phyloP scores from a whole-genome alignment of 2,113 vertebrate species.

The Melospiza melodia region DNA sequence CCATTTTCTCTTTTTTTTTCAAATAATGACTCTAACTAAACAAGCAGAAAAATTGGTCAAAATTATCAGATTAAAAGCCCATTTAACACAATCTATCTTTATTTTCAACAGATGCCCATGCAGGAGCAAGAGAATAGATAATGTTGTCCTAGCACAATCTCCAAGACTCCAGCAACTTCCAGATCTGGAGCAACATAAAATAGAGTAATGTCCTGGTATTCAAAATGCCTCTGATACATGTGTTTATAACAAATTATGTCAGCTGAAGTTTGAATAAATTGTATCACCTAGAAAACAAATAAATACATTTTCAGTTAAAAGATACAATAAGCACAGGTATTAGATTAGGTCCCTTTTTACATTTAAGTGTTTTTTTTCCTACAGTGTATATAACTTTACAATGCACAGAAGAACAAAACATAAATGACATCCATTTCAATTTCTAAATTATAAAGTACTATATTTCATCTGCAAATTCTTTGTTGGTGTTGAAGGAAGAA shows the following conservation, averaged over 20 bases:
- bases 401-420: neutral
- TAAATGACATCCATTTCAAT: neutral
- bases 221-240: neutral
- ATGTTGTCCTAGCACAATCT: neutral
- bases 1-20: too few species aligned
- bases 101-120: neutral
- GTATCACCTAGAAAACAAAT: neutral
- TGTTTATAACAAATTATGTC: neutral
- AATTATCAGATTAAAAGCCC: neutral
- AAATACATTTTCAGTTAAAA: neutral
- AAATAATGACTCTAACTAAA: neutral
- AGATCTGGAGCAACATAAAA: neutral
- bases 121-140: neutral
- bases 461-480: neutral
- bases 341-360: neutral
- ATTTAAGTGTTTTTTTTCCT: neutral
- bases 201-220: neutral
- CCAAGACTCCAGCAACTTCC: neutral
- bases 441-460: neutral
- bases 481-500: neutral
- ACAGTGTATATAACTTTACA: neutral
- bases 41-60: neutral
- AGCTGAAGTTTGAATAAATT: neutral
- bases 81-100: neutral
- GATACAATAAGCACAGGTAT: neutral